phyloP scores from a whole-genome alignment of 1,140 invertebrate species.

The Branchinecta lynchi region DNA sequence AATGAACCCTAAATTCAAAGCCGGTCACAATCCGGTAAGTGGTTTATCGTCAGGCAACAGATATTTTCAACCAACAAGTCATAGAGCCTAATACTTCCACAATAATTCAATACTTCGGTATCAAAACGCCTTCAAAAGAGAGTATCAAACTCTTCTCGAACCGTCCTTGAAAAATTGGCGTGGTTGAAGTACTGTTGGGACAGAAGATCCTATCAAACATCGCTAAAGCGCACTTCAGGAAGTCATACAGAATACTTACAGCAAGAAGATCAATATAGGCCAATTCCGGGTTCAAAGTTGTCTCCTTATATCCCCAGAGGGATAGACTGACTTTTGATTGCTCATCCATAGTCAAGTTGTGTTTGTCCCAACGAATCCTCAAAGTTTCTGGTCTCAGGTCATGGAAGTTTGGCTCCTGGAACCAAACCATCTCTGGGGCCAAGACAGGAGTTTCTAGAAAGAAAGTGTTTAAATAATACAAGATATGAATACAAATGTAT shows the following conservation, averaged over 20 bases:
- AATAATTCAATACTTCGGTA: no score
- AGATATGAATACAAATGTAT: neutral
- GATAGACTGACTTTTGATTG: constrained; percentile 59
- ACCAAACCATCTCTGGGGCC: constrained; percentile 66
- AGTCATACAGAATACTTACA: constrained; percentile 26
- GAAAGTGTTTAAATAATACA: constrained; percentile 12
- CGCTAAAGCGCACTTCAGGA: neutral
- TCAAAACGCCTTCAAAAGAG: no score
- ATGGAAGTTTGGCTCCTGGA: constrained; percentile 49
- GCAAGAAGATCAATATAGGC: constrained; percentile 42
- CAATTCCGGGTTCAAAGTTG: constrained; percentile 51
- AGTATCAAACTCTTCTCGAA: no score
- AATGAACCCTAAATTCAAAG: no score
- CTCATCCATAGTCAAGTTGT: constrained; percentile 64
- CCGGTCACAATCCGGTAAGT: no score
- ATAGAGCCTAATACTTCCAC: no score
- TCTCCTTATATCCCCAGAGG: constrained; percentile 70
- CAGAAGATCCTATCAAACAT: neutral
- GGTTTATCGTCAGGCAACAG: no score
- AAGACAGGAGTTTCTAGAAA: constrained; percentile 63
- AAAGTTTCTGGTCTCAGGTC: constrained; percentile 51
- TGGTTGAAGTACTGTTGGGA: neutral
- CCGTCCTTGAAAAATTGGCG: neutral
- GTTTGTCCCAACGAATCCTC: constrained; percentile 58
- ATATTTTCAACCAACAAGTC: no score